Base-by-base conservation (phyloP, 2,113 vertebrate species). In the Halcyon senegalensis region DNA sequence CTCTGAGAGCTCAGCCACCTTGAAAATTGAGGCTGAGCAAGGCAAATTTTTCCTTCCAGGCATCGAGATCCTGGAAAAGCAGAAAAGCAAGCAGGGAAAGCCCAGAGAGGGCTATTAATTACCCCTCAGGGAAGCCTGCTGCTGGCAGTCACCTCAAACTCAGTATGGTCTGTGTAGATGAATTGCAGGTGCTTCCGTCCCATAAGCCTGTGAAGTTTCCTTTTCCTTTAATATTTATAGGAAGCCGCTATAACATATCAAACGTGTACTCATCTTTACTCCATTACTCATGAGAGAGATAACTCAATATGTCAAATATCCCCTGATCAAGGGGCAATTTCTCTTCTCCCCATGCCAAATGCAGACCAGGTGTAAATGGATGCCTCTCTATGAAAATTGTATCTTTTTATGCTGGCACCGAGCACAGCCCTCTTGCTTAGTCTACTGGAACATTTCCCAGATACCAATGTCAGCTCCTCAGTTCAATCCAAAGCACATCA, bases 141-240 rank as follows among this genome's bases (percentile, higher is more conserved):
- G 76, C 69, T 89, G 86, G 84, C 88, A 94, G 73, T 69, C 69
- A 60, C 80, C 95, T 94, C 66, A 48, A 53, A 35, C 76, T 79
- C 84, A 5, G 84, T 16, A 7, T 63, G 60, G 73, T 33, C 59
- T 70, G 67, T 5, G 69, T 16, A 94, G 92, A 96, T 94, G 95
- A 94, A 96, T 92, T 95, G 91, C 77, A 85, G 92, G 86, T 75
- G 87, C 91, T 94, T 89, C 94, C 28, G 4, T 50, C 66, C 80
- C 41, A 3, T 63, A 87, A 87, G 53, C 16, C 94, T 94, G n/a
- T 79, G 86, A 96, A 96, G 96, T 89, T 96, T 79, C 89, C 90
- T 73, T 62, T 72, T 76, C 62, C 91, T 96, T 96, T 94, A 96
- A 94, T 96, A 96, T 94, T 94, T 95, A 95, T 96, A 93, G 86